phyloP scores from a whole-genome alignment of 2,797 vertebrate genomes.

The Caiman crocodilus region DNA sequence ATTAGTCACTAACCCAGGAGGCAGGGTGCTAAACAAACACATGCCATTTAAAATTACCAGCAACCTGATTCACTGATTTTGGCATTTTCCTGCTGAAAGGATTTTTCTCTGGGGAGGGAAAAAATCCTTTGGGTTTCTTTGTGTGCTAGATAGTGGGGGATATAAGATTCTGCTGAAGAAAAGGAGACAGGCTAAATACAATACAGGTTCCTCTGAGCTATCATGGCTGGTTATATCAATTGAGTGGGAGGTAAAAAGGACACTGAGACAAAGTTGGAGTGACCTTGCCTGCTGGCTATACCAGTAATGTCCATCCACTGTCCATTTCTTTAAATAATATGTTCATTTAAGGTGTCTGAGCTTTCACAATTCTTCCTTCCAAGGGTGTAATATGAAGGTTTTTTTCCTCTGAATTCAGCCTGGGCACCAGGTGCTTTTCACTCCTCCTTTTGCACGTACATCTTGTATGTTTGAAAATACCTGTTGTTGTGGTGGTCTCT shows the following conservation, averaged over 20 bases:
- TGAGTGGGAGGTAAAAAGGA: not conserved
- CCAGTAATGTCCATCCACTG: too few species aligned
- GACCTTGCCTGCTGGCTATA: not conserved
- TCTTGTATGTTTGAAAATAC: not conserved
- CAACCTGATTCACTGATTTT: not conserved
- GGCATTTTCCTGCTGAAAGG: accelerated
- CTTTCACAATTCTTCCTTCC: not conserved
- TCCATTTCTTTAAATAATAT: not conserved
- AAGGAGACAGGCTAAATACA: not conserved
- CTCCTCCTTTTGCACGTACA: accelerated
- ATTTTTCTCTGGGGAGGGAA: not conserved
- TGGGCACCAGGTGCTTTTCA: not conserved
- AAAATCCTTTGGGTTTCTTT: not conserved
- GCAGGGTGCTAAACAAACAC: not conserved
- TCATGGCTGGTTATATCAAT: not conserved
- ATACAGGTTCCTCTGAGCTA: not conserved
- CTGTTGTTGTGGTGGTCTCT: slow-evolving; percentile 32
- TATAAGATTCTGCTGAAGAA: not conserved
- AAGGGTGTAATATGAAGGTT: not conserved
- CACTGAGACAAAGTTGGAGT: not conserved
- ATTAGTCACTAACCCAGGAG: not conserved
- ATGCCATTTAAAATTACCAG: accelerated
- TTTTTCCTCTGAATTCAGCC: too few species aligned
- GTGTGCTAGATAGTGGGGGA: not conserved
- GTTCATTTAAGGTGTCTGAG: too few species aligned